Conservation (phyloP, 1,140 invertebrate genomes). For the Battus philenor region DNA sequence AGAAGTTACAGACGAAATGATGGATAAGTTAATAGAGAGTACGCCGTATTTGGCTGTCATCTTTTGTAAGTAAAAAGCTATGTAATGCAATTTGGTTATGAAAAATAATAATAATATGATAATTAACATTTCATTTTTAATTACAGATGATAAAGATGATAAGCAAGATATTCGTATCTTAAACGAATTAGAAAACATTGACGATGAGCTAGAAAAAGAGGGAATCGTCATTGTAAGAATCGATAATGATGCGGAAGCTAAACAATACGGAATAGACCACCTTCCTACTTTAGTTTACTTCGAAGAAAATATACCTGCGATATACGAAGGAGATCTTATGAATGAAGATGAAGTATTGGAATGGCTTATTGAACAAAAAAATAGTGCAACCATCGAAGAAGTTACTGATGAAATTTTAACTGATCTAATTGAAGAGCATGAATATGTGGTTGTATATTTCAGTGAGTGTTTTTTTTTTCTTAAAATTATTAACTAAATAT, state of each 20-base stretch:
- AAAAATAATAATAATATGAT: slow-evolving; percentile 1
- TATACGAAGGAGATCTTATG: slow-evolving; percentile 93
- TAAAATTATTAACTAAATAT: no score
- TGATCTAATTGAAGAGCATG: slow-evolving; percentile 91
- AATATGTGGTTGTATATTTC: slow-evolving; percentile 96
- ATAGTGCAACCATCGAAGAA: slow-evolving; percentile 94
- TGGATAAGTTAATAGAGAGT: slow-evolving; percentile 91
- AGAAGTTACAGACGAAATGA: slow-evolving; percentile 95
- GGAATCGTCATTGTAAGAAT: slow-evolving; percentile 93
- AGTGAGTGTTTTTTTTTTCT: slow-evolving; percentile 77
- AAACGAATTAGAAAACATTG: slow-evolving; percentile 94
- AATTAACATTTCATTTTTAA: neutral
- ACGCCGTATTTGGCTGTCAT: slow-evolving; percentile 88
- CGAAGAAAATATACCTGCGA: slow-evolving; percentile 92
- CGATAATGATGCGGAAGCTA: slow-evolving; percentile 91
- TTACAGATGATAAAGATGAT: slow-evolving; percentile 90
- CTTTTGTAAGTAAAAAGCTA: slow-evolving; percentile 90
- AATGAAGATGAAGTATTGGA: slow-evolving; percentile 94
- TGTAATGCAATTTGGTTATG: slow-evolving; percentile 5
- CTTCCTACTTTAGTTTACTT: slow-evolving; percentile 93
- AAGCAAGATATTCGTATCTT: slow-evolving; percentile 91
- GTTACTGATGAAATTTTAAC: slow-evolving; percentile 94
- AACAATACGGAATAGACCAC: slow-evolving; percentile 93
- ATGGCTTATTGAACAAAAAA: slow-evolving; percentile 94
- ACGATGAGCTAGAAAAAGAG: slow-evolving; percentile 93